Evolutionary conservation across 1,140 invertebrate genomes (phyloP), one percentile per base, ranked within the genome.

Genomic region (Daktulosphaira vitifoliae): DNA sequence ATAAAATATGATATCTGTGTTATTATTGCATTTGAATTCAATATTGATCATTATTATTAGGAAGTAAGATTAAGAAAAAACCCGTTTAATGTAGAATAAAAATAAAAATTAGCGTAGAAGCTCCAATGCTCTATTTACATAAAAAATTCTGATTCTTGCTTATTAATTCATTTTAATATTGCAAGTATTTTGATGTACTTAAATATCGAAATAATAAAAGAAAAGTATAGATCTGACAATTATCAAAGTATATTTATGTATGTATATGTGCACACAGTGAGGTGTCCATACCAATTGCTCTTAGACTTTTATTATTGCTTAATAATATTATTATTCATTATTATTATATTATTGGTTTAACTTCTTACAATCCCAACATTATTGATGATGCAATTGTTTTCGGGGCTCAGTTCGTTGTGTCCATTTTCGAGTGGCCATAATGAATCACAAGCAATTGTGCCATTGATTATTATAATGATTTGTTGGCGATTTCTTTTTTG

Each of bases 251-350:
- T 42, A 56, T 15, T 56, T 39, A 44, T 29, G 29, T 26, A 26
- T 29, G 16, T 26, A 33, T 44, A 56, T 56, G 44, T 26, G 53
- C 53, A 44, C 53, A 56, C 29, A 56, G 22, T 39, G 44, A 56
- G 44, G 39, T n/a, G n/a, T n/a, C n/a, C n/a, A n/a, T n/a, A n/a
- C n/a, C n/a, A n/a, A 56, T 42, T 56, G 38, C 53, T 56, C 53
- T 56, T 42, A 56, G 53, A 56, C 46, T 62, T 46, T 62, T 46
- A 46, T 62, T 62, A 42, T 62, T 62, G 56, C 56, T 62, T 62
- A 44, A 62, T 62, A 62, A 16, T 48, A 48, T 48, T 48, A 48
- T 48, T 48, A 48, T 20, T 20, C 7, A 46, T 50, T 25, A 50
- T 44, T 59, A 59, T 59, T 62, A 37, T 33, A 62, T 62, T 29